phyloP scores from a whole-genome alignment of 1,140 invertebrate species.

The Drosophila novamexicana region DNA sequence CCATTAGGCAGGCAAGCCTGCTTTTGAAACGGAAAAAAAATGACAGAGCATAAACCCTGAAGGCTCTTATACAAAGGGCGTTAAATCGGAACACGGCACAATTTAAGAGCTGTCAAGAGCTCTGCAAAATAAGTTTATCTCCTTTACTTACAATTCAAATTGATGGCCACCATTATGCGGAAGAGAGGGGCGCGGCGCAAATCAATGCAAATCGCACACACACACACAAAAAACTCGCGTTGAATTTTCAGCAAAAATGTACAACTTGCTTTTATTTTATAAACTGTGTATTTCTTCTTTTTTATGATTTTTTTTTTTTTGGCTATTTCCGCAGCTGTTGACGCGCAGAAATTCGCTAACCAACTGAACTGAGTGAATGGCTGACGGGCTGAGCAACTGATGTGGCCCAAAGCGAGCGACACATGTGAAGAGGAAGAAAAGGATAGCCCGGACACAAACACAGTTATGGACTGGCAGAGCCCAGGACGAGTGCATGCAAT shows the following conservation, averaged over 20 bases:
- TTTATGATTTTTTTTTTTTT: neutral
- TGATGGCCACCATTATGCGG: conserved; percentile 60
- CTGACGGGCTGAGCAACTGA: conserved; percentile 33
- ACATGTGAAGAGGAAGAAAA: neutral
- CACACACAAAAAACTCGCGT: conserved; percentile 5
- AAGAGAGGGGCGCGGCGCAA: neutral
- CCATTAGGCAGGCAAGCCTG: neutral
- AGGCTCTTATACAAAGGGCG: conserved; percentile 1
- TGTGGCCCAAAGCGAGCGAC: conserved; percentile 40
- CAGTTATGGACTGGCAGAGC: conserved; percentile 17
- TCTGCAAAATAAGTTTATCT: neutral
- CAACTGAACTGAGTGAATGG: conserved; percentile 51
- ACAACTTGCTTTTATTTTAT: neutral
- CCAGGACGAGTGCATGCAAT: conserved; percentile 18
- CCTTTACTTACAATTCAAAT: conserved; percentile 68
- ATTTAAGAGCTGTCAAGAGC: neutral
- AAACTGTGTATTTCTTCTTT: neutral
- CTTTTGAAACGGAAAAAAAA: neutral
- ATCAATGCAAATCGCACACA: conserved; percentile 18
- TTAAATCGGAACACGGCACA: neutral
- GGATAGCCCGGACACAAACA: conserved; percentile 41
- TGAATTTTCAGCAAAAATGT: conserved; percentile 24
- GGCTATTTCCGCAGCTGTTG: conserved; percentile 39
- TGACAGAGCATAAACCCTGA: neutral
- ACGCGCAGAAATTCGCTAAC: conserved; percentile 56